Base-by-base conservation (phyloP, 2,797 vertebrate genomes). In the Pangasius djambal region DNA sequence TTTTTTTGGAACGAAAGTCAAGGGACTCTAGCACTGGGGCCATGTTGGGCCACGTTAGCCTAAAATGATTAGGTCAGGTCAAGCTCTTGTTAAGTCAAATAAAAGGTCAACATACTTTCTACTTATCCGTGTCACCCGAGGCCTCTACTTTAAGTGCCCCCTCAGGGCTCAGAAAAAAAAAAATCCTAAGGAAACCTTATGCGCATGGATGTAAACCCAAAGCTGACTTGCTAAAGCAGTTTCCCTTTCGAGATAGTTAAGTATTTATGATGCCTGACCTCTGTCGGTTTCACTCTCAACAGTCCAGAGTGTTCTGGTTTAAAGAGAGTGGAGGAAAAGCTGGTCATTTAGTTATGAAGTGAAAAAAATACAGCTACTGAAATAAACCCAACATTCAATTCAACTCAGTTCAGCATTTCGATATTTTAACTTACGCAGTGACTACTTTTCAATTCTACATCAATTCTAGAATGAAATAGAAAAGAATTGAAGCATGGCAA, bases 21-120 rank as follows among this genome's bases (percentile, higher is more conserved):
- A 91, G 89, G 88, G 88, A 89, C 59, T 91, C 89, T 86, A 88
- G 85, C 63, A 87, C 88, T 81, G 70, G 74, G 92, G 81, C 89
- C 89, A 86, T 90, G 89, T 87, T 87, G 77, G 77, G 50, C 86
- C 65, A 92, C 57, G 91, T 89, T 91, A 92, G 91, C 91, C 90
- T 88, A 90, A 91, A 89, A 90, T 92, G 90, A 93, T 91, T 93
- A 90, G 93, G 92, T 91, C 91, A 91, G 92, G 93, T 92, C 93
- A 93, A 90, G 89, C 89, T 90, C 93, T 92, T 92, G 93, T 92
- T 93, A 90, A 90, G 93, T 92, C 90, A 93, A 91, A 92, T 91
- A 90, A 90, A 92, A 91, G 92, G 93, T 92, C 91, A 93, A 92
- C 90, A 90, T 90, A 92, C 91, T 93, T 91, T 93, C 89, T 92